Evolutionary conservation across 2,888 invertebrate genomes (phyloP).

Genomic region (Carcina quercana): DNA sequence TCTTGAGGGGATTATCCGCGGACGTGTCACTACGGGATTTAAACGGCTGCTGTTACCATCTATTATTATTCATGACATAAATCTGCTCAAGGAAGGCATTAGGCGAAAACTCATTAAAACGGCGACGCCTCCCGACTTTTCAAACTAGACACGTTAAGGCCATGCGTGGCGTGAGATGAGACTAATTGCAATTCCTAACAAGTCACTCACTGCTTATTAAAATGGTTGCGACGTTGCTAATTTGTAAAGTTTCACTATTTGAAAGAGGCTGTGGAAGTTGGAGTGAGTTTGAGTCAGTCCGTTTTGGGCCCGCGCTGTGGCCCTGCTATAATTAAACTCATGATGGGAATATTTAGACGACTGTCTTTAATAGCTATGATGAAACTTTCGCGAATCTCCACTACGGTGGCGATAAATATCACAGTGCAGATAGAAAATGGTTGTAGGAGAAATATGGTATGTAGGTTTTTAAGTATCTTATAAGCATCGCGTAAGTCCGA

Average conservation of each 20-base stretch:
- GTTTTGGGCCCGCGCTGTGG: too few species aligned
- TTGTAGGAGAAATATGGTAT: too few species aligned
- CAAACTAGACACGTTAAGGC: conserved; percentile 72
- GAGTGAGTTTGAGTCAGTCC: too few species aligned
- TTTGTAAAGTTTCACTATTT: conserved; percentile 44
- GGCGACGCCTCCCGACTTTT: conserved; percentile 68
- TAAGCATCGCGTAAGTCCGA: too few species aligned
- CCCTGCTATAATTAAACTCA: too few species aligned
- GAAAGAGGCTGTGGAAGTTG: conserved; percentile 11
- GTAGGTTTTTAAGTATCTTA: too few species aligned
- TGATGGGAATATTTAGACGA: too few species aligned
- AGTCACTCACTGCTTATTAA: conserved; percentile 59
- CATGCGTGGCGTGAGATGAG: conserved; percentile 56
- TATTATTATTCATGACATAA: conserved; percentile 73
- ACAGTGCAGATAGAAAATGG: too few species aligned
- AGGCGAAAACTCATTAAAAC: conserved; percentile 73
- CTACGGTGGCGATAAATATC: too few species aligned
- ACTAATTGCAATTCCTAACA: conserved; percentile 63
- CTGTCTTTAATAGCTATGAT: too few species aligned
- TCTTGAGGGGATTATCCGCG: conserved; percentile 52
- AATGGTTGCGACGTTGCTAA: conserved; percentile 54
- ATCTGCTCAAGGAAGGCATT: conserved; percentile 68
- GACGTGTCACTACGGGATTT: conserved; percentile 63
- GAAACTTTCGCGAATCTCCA: too few species aligned
- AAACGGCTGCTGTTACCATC: conserved; percentile 55